A percentile compares a stretch with the other conserved stretches of the same genome.
Evolutionary conservation across 2,797 vertebrate species (phyloP).

Genomic region (Cyclura pinguis): DNA sequence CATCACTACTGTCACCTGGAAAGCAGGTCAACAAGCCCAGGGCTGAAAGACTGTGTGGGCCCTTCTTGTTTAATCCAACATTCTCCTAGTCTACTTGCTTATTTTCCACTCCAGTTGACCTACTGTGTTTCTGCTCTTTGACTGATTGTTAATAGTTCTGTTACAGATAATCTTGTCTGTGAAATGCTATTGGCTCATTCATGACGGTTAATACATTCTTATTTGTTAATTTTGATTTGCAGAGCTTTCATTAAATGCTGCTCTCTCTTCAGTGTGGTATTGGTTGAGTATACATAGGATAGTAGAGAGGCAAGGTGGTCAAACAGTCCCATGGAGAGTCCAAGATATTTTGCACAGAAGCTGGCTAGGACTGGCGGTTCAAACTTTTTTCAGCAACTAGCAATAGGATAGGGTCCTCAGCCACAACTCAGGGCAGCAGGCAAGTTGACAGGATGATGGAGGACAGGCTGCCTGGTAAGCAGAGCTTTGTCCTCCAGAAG

Average conservation of each 20-base stretch:
- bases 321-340: background rate
- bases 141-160: background rate
- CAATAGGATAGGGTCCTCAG: background rate
- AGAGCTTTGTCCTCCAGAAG: background rate
- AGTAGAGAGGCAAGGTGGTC: background rate
- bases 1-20: constrained; percentile 42
- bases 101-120: background rate
- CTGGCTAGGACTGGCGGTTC: background rate
- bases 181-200: background rate
- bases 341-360: background rate
- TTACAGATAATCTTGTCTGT: background rate
- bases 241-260: background rate
- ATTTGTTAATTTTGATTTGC: background rate
- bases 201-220: background rate
- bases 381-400: background rate
- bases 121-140: background rate
- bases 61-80: background rate
- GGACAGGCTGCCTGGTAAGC: too few relatives aligned
- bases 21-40: constrained; percentile 28
- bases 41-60: constrained; percentile 32
- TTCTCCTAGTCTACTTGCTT: background rate
- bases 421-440: background rate
- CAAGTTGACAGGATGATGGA: background rate
- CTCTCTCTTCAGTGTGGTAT: background rate
- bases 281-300: background rate